Evolutionary conservation across 2,113 vertebrate genomes (phyloP).

Genomic region (Pagrus major): DNA sequence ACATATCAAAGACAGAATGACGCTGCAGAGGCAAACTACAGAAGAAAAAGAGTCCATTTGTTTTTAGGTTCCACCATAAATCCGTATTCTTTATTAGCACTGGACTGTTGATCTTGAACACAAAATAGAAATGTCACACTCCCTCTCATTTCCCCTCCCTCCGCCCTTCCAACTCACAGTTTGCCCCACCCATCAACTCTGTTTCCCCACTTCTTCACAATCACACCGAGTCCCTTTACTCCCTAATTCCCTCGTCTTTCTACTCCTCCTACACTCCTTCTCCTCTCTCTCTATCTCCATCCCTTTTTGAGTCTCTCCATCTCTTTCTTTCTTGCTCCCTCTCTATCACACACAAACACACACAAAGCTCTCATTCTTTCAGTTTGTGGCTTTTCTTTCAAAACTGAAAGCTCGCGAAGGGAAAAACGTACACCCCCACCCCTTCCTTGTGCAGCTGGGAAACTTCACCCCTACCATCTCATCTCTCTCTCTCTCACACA

Average conservation of each 20-base stretch:
- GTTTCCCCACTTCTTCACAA: constrained; percentile 39
- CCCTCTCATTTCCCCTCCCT: constrained; percentile 1
- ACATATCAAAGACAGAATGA: constrained; percentile 12
- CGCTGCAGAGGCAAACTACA: not conserved
- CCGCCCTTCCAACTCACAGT: constrained; percentile 19
- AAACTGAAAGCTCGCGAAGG: constrained; percentile 73
- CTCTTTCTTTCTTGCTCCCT: constrained; percentile 24
- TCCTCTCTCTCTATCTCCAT: constrained; percentile 24
- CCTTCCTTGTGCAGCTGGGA: constrained; percentile 77
- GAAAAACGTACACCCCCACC: constrained; percentile 70
- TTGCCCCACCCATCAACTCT: constrained; percentile 43
- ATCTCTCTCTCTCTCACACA: constrained; percentile 43
- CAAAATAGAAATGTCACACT: constrained; percentile 39
- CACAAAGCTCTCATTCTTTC: constrained; percentile 84
- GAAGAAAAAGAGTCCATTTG: constrained; percentile 1
- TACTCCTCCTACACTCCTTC: too few species aligned
- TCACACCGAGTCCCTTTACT: constrained; percentile 29
- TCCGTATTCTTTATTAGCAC: not conserved
- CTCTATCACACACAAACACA: constrained; percentile 55
- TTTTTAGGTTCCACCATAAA: constrained; percentile 33
- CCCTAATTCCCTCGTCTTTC: constrained; percentile 24
- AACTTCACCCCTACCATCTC: constrained; percentile 72
- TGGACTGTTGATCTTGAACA: constrained; percentile 1
- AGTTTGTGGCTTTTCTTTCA: constrained; percentile 79
- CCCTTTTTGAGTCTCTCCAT: constrained; percentile 5